These are phyloP conservation scores for Xestoiulus laeticollis DNA, from an alignment of 2,888 invertebrate genomes.

Conservation along the genomic window DNA sequence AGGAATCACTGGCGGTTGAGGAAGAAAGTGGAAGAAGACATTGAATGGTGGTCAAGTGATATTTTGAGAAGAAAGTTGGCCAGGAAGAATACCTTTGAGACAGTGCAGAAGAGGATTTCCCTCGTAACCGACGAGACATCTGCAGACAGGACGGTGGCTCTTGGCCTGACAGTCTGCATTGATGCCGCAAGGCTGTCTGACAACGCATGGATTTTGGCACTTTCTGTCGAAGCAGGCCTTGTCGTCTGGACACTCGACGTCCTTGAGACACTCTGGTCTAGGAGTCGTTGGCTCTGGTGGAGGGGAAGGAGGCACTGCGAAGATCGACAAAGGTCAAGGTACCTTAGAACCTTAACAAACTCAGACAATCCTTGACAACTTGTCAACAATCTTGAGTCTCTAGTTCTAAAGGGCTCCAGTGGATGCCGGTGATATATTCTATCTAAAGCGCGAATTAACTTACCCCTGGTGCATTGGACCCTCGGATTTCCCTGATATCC, in stretches of 20 bases:
- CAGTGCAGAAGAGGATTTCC: conserved; percentile 53
- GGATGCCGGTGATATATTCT: too few relatives aligned
- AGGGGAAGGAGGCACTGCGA: too few relatives aligned
- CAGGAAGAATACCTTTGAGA: conserved; percentile 52
- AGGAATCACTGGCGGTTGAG: too few relatives aligned
- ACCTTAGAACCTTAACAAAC: too few relatives aligned
- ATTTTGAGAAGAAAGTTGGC: too few relatives aligned
- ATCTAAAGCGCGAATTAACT: too few relatives aligned
- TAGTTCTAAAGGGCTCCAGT: too few relatives aligned
- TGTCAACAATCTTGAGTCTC: too few relatives aligned
- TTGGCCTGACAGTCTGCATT: conserved; percentile 79
- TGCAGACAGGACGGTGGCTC: conserved; percentile 58
- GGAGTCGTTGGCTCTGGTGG: too few relatives aligned
- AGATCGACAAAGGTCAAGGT: too few relatives aligned
- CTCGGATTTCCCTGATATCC: conserved; percentile 59
- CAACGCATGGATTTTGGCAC: conserved; percentile 72
- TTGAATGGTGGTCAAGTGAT: conserved; percentile 81
- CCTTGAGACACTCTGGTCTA: conserved; percentile 58
- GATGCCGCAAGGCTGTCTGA: conserved; percentile 79
- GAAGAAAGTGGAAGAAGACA: conserved; percentile 83
- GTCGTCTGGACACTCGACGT: conserved; percentile 61
- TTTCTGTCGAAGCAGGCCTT: conserved; percentile 60
- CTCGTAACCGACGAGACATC: conserved; percentile 42
- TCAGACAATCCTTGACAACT: conserved; percentile 70
- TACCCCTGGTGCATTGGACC: conserved; percentile 47